phyloP scores from a whole-genome alignment of 2,888 invertebrate genomes.

The Caenorhabditis zanzibari region DNA sequence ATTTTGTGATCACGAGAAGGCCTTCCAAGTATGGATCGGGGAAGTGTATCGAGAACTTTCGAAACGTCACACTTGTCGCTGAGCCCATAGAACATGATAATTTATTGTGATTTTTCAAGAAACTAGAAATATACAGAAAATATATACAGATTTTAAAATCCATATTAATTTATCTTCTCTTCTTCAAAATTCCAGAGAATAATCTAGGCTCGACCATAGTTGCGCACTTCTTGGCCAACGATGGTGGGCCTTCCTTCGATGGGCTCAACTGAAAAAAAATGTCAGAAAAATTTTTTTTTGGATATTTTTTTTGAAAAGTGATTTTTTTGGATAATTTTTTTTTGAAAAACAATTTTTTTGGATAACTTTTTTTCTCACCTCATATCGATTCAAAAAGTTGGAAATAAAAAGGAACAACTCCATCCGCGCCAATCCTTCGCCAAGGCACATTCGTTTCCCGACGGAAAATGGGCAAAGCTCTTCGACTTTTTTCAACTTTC shows the following conservation, averaged over 20 bases:
- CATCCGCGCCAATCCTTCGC: slow-evolving; percentile 63
- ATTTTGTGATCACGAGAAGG: no score
- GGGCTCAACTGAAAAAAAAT: slow-evolving; percentile 14
- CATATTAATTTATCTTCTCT: neutral
- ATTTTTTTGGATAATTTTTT: no score
- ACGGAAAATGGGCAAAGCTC: slow-evolving; percentile 58
- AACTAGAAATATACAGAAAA: neutral
- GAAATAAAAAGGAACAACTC: slow-evolving; percentile 55
- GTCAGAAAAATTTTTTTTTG: no score
- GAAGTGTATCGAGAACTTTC: no score
- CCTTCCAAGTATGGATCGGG: no score
- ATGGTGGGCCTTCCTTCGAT: slow-evolving; percentile 21
- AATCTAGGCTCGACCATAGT: slow-evolving; percentile 15
- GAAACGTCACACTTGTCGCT: no score
- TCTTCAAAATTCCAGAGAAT: slow-evolving; percentile 28
- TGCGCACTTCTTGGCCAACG: slow-evolving; percentile 18
- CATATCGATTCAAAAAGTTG: slow-evolving; percentile 59
- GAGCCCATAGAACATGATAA: no score
- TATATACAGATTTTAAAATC: neutral
- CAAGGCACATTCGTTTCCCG: slow-evolving; percentile 58
- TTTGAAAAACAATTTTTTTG: neutral
- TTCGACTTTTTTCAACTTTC: slow-evolving; percentile 67
- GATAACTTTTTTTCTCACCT: slow-evolving; percentile 24
- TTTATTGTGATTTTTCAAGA: no score
- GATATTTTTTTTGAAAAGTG: no score